Base-by-base conservation (phyloP, 1,140 invertebrate species). In the Planococcus citri region DNA sequence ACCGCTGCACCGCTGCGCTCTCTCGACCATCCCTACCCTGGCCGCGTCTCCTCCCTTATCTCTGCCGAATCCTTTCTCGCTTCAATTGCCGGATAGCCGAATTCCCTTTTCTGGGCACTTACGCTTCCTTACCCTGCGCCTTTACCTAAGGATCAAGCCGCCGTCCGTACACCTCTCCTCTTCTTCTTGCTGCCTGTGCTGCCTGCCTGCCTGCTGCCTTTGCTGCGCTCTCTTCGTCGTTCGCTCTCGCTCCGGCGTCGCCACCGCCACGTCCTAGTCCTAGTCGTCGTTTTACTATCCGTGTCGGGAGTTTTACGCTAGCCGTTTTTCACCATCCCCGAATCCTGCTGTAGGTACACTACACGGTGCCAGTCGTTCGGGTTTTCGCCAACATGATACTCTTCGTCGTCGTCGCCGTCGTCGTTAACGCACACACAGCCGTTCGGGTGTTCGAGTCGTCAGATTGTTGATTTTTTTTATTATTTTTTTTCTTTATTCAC, bases 231-330 rank as follows among this genome's bases (percentile, higher is more conserved):
- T n/a, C n/a, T n/a, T n/a, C n/a, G n/a, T n/a, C n/a, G n/a, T n/a
- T n/a, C n/a, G n/a, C n/a, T n/a, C n/a, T n/a, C n/a, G n/a, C n/a
- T n/a, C n/a, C n/a, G n/a, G n/a, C n/a, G n/a, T n/a, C n/a, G n/a
- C n/a, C n/a, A n/a, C n/a, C n/a, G n/a, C n/a, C n/a, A n/a, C n/a
- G n/a, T n/a, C n/a, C n/a, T n/a, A n/a, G n/a, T n/a, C 41, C 17
- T 20, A 6, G 41, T 51, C n/a, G 29, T 12, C 29, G 29, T 51
- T 51, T 51, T 51, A 51, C 41, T 51, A 51, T 51, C n/a, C 41
- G 41, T 51, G 41, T 51, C 22, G 60, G 60, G 25, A 24, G 60
- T 64, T 64, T 64, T 64, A 64, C 60, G 60, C 60, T 64, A 64
- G 60, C 60, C 60, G 60, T 64, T 64, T 64, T 64, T 64, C 60